Evolutionary conservation across 2,113 vertebrate genomes (phyloP).

Genomic region (Pithys albifrons): DNA sequence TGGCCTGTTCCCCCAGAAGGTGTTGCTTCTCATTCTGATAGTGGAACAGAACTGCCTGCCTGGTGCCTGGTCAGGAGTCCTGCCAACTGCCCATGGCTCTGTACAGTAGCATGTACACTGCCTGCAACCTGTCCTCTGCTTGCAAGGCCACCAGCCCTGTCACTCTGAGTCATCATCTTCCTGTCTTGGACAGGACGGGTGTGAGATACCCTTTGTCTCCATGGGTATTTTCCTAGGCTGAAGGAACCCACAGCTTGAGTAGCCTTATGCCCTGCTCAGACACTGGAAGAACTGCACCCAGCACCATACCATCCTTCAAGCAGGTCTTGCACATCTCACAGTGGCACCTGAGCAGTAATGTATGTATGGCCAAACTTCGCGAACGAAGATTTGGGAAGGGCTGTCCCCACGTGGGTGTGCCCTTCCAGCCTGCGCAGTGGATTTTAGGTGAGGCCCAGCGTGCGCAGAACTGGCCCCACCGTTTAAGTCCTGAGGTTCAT

Average conservation of each 20-base stretch:
- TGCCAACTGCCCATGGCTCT: background rate
- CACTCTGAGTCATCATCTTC: accelerated
- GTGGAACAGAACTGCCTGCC: background rate
- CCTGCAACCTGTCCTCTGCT: background rate
- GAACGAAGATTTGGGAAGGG: no score
- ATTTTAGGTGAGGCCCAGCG: no score
- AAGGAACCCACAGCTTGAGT: background rate
- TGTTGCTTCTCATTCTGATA: background rate
- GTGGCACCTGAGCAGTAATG: background rate
- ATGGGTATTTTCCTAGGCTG: background rate
- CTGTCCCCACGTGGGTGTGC: no score
- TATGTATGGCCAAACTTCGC: no score
- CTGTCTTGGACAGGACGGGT: background rate
- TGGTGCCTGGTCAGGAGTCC: background rate
- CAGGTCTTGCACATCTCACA: background rate
- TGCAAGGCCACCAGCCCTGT: background rate
- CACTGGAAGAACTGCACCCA: background rate
- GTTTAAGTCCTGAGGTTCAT: no score
- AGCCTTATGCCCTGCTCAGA: background rate
- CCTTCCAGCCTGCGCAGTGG: no score
- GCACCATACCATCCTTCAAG: background rate
- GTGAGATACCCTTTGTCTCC: background rate
- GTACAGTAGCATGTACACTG: accelerated
- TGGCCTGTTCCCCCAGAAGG: background rate
- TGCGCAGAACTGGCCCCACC: no score